Evolutionary conservation across 2,888 invertebrate species (phyloP).

Genomic region (Nemoura dubitans): DNA sequence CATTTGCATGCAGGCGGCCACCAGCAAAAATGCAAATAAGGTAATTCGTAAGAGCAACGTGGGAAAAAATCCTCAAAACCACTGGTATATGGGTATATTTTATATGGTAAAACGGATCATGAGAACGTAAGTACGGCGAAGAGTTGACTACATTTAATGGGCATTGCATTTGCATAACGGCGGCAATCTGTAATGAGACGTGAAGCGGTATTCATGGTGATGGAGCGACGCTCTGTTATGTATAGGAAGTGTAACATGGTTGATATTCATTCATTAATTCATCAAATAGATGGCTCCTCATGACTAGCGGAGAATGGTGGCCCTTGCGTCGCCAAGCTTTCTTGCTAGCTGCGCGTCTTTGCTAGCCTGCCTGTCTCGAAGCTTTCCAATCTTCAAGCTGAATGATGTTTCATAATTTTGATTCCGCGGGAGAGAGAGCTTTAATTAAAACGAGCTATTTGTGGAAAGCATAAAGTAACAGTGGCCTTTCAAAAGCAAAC

Average conservation of each 20-base stretch:
- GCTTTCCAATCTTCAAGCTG: conserved; percentile 7
- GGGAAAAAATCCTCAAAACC: not conserved
- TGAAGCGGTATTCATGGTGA: conserved; percentile 9
- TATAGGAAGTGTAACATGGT: not conserved
- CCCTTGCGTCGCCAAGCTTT: too few relatives aligned
- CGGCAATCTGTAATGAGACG: not conserved
- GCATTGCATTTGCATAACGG: not conserved
- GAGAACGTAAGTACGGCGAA: not conserved
- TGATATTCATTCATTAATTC: not conserved
- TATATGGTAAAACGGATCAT: conserved; percentile 16
- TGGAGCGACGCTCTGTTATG: not conserved
- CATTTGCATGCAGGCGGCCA: not conserved
- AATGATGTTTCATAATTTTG: conserved; percentile 12
- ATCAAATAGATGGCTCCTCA: not conserved
- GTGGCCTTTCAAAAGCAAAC: not conserved
- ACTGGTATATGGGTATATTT: conserved; percentile 12
- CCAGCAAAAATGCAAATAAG: conserved; percentile 26
- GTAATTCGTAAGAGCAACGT: conserved; percentile 15
- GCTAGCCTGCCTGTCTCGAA: not conserved
- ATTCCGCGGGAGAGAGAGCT: not conserved
- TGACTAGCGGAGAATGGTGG: not conserved
- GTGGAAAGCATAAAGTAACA: conserved; percentile 7
- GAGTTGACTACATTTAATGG: conserved; percentile 16
- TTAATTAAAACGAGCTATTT: conserved; percentile 12
- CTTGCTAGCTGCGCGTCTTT: not conserved